Conservation (phyloP, 2,888 invertebrate genomes). For the Metalampra italica region DNA sequence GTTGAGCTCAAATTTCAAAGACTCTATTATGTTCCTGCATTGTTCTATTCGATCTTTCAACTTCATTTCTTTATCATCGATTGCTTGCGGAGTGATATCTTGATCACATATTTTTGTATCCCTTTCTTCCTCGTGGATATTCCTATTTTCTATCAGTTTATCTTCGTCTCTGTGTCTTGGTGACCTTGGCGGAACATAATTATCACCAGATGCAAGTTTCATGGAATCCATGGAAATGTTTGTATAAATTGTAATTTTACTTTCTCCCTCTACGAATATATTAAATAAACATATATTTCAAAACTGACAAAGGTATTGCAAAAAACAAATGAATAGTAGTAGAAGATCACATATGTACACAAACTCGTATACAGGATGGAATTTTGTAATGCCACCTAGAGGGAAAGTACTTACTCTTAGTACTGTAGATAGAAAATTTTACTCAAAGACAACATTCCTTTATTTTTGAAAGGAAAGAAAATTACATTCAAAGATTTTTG, state of each 20-base stretch:
- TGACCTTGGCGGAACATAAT: slow-evolving; percentile 17
- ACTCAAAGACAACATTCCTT: too few relatives aligned
- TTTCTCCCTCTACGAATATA: too few relatives aligned
- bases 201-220: slow-evolving; percentile 47
- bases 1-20: slow-evolving; percentile 55
- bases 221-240: slow-evolving; percentile 32
- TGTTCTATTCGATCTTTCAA: slow-evolving; percentile 60
- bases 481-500: too few relatives aligned
- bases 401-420: too few relatives aligned
- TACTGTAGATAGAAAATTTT: too few relatives aligned
- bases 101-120: slow-evolving; percentile 3
- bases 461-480: too few relatives aligned
- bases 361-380: too few relatives aligned
- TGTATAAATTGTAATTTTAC: too few relatives aligned
- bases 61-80: slow-evolving; percentile 52
- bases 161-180: slow-evolving; percentile 19
- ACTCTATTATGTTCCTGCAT: slow-evolving; percentile 58
- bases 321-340: not conserved
- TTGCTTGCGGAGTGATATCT: slow-evolving; percentile 32
- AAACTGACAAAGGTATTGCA: not conserved
- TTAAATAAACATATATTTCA: not conserved
- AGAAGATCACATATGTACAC: too few relatives aligned
- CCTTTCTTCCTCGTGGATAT: slow-evolving; percentile 8
- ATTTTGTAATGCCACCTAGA: too few relatives aligned
- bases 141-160: slow-evolving; percentile 12